A percentile compares a stretch with the other conserved stretches of the same genome.
Evolutionary conservation across 2,888 invertebrate genomes (phyloP).

Genomic region (Dysmachus trigonus): DNA sequence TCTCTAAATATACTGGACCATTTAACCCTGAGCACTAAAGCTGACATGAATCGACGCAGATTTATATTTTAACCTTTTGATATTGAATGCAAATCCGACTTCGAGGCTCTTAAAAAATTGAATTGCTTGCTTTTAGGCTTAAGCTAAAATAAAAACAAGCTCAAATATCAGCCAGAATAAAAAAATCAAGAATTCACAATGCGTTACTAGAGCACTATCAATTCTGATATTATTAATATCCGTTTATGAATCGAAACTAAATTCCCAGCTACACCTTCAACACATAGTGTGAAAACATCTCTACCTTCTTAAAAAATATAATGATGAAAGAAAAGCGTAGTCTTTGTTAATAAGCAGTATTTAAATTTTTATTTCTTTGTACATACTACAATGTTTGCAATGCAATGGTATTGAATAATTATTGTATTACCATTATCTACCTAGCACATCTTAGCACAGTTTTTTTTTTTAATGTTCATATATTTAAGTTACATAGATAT

Average conservation of each 20-base stretch:
- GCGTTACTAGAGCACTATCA: neutral
- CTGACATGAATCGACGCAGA: too few species aligned
- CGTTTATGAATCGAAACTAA: too few species aligned
- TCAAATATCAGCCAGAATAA: neutral
- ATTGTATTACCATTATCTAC: constrained; percentile 21
- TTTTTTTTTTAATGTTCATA: neutral
- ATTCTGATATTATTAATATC: neutral
- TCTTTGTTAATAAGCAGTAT: constrained; percentile 31
- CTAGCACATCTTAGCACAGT: constrained; percentile 14
- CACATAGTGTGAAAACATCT: too few species aligned
- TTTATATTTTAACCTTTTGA: too few species aligned
- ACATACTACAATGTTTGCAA: constrained; percentile 18
- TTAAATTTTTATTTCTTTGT: constrained; percentile 22
- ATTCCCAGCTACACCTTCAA: too few species aligned
- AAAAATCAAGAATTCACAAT: neutral
- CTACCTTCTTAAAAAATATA: neutral
- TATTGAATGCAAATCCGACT: too few species aligned
- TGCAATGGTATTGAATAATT: constrained; percentile 7
- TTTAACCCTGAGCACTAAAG: too few species aligned
- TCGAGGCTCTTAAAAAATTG: neutral
- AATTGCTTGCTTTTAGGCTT: neutral
- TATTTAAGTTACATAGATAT: neutral
- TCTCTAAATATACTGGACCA: too few species aligned
- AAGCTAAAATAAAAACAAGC: neutral
- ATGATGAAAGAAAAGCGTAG: neutral